Evolutionary conservation across 2,888 invertebrate species (phyloP), one percentile per base, ranked within the genome.

Genomic region (Drosophila siamana): DNA sequence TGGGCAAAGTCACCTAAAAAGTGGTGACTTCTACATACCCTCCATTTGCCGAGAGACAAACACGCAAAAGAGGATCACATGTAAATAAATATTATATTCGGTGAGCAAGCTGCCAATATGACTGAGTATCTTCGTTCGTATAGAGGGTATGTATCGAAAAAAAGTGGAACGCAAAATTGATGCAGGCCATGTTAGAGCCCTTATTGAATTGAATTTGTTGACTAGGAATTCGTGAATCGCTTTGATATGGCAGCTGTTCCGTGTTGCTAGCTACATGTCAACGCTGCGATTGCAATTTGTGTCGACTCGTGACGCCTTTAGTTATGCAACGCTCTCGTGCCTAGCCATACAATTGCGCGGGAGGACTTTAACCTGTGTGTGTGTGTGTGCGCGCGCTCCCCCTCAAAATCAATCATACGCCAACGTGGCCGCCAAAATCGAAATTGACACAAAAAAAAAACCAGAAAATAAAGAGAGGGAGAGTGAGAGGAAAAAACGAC

Each of bases 381-480:
- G 26, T 68, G 33, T 64, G 76, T 72, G 67, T 80, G 67, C 56
- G 69, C 36, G 28, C 28, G 33, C 33, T 11, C 24, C 48, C 54
- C 33, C 71, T n/a, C 50, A 67, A 83, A 86, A 86, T 84, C 84
- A 84, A 84, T 88, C 88, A 84, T 76, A 80, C 71, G 84, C 80
- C 88, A 80, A 54, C 63, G 41, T 51, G 52, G 60, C 72, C 72
- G 56, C 60, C 73, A 66, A 77, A 76, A 76, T 68, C 85, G 55
- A 54, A 74, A 66, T 67, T 78, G 82, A 78, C 78, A 67, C 62
- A 70, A 43, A 59, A 61, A 63, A 61, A 60, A 65, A 41, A 57
- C n/a, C n/a, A 48, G 22, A 44, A 41, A 46, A 46, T 13, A 40
- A 16, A 38, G n/a, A n/a, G n/a, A 7, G 19, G 4, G 19, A 47